Conservation (phyloP, 2,888 invertebrate genomes). For the Ramazzottius varieornatus region DNA sequence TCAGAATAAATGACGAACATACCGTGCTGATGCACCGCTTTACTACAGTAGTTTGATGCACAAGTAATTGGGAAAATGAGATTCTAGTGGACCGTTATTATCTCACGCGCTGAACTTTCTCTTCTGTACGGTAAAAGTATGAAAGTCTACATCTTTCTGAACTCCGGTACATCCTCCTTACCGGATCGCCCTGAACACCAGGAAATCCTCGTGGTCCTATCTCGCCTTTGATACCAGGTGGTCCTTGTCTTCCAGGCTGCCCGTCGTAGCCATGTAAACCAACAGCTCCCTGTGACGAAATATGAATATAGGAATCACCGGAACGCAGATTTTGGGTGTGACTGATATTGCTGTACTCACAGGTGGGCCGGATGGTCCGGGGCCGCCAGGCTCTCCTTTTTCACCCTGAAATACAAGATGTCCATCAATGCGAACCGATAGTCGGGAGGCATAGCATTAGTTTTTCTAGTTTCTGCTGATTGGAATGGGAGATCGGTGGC, state of each 20-base stretch:
- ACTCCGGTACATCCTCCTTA: too few species aligned
- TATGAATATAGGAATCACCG: slow-evolving; percentile 39
- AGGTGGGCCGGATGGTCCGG: slow-evolving; percentile 35
- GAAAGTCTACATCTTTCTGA: too few species aligned
- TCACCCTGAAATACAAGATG: slow-evolving; percentile 37
- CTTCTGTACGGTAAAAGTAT: too few species aligned
- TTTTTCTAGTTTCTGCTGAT: not conserved
- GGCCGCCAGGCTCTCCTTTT: slow-evolving; percentile 31
- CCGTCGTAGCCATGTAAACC: slow-evolving; percentile 10
- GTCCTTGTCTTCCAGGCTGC: slow-evolving; percentile 16
- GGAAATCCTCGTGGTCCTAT: slow-evolving; percentile 29
- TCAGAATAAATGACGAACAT: not conserved
- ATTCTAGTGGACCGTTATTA: too few species aligned
- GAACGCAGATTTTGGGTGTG: slow-evolving; percentile 16
- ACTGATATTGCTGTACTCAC: slow-evolving; percentile 21
- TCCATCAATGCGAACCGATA: slow-evolving; percentile 4
- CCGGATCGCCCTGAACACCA: not conserved
- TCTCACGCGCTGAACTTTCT: too few species aligned
- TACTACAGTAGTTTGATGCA: too few species aligned
- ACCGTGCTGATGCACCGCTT: too few species aligned
- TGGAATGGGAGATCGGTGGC: too few species aligned
- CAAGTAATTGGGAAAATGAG: too few species aligned
- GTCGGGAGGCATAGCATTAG: not conserved
- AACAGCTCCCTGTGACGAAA: slow-evolving; percentile 42
- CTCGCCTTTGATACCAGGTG: slow-evolving; percentile 42